A percentile compares a stretch with the other conserved stretches of the same genome.
Conservation (phyloP, 2,888 invertebrate genomes). For the Lasioglossum lativentre region DNA sequence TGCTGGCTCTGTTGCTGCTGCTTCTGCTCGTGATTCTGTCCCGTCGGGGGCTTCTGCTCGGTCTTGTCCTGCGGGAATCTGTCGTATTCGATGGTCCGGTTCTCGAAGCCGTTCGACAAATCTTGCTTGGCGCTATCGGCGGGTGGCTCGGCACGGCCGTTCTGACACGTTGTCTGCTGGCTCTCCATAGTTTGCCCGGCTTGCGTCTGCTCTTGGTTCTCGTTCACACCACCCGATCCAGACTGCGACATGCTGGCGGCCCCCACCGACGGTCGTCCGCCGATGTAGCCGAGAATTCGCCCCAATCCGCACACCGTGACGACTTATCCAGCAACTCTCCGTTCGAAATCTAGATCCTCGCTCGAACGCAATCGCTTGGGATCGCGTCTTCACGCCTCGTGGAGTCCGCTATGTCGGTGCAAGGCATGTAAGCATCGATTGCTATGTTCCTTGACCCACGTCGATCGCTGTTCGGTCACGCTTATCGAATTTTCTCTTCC, state of each 20-base stretch:
- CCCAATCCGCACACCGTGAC: constrained; percentile 83
- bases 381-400: constrained; percentile 51
- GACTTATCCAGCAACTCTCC: constrained; percentile 73
- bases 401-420: constrained; percentile 36
- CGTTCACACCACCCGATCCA: constrained; percentile 76
- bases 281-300: constrained; percentile 84
- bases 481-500: neutral
- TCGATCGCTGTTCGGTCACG: neutral
- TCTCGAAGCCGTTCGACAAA: constrained; percentile 81
- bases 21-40: constrained; percentile 49
- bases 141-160: constrained; percentile 74
- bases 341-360: constrained; percentile 52
- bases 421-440: constrained; percentile 67
- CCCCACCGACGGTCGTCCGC: constrained; percentile 83
- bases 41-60: constrained; percentile 53
- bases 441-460: neutral
- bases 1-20: constrained; percentile 61
- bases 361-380: constrained; percentile 37
- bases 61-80: constrained; percentile 70
- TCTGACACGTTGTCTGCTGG: constrained; percentile 74
- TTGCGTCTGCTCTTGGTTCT: constrained; percentile 72
- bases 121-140: constrained; percentile 72
- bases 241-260: constrained; percentile 83
- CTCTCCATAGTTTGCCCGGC: constrained; percentile 73
- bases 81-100: constrained; percentile 77